Evolutionary conservation across 1,140 invertebrate species (phyloP), one percentile per base, ranked within the genome.

Genomic region (Tetragnatha versicolor): DNA sequence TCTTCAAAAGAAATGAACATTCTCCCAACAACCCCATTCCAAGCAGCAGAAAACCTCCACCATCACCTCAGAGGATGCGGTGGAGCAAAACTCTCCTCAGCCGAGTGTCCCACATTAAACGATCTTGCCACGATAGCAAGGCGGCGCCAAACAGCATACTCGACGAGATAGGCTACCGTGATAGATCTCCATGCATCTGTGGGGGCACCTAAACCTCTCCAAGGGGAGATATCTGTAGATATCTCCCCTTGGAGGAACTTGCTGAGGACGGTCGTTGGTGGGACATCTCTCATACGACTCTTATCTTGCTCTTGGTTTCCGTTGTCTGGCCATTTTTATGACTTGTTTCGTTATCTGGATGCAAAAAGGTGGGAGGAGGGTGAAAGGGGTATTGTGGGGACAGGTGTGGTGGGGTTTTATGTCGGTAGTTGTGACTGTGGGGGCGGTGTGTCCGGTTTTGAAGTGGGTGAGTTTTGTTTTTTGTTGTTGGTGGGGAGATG

Each of bases 231-330:
- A 68, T 68, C 65, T 68, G 25, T 6, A 49, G 65, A 68, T 68
- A 68, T 68, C 65, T 68, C 65, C n/a, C n/a, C n/a, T n/a, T 68
- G 20, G 35, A 68, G 65, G 65, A 68, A 68, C n/a, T 68, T 68
- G 65, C 65, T 49, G 65, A 49, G 45, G 20, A 68, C 42, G 51
- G 51, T 49, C 42, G 65, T 68, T 29, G 65, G 25, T 68, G 33
- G 51, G 42, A 68, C 65, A 68, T 68, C 65, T 68, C 65, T 68
- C 65, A 68, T 68, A 27, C 20, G 42, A 17, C 42, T 55, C 27
- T 68, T 68, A 68, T 68, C 65, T 68, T 20, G 12, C 17, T 6
- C 65, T 51, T n/a, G n/a, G 65, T 68, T 68, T 68, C 65, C 65
- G 45, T 51, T 49, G 65, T 68, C 65, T 42, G 61, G 61, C 60